These are phyloP conservation scores for Aelia acuminata DNA, from an alignment of 2,888 invertebrate species.

Conservation along the genomic window DNA sequence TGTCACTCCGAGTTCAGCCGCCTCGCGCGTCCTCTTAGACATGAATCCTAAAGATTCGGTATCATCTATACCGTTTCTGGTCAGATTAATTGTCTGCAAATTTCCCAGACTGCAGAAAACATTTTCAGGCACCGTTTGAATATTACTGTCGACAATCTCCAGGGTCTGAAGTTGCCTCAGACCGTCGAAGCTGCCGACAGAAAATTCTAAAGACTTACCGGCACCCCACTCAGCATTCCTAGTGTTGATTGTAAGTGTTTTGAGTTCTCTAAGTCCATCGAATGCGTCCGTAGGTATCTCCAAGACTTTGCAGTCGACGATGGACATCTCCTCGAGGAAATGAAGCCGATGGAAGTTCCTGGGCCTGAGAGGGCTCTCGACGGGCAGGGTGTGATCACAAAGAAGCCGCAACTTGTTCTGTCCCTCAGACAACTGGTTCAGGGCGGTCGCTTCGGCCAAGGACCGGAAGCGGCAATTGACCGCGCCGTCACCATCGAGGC, in stretches of 20 bases:
- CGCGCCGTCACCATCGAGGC: slow-evolving; percentile 71
- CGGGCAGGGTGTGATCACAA: slow-evolving; percentile 83
- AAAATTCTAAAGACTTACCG: slow-evolving; percentile 82
- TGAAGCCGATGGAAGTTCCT: slow-evolving; percentile 81
- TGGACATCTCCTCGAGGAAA: slow-evolving; percentile 81
- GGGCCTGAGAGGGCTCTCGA: slow-evolving; percentile 82
- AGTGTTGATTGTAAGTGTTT: slow-evolving; percentile 83
- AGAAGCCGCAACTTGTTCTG: slow-evolving; percentile 81
- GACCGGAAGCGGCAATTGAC: slow-evolving; percentile 80
- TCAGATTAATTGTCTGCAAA: slow-evolving; percentile 86
- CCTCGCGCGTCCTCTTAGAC: slow-evolving; percentile 67
- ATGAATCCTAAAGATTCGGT: slow-evolving; percentile 82
- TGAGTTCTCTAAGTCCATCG: slow-evolving; percentile 83
- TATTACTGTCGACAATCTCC: slow-evolving; percentile 87
- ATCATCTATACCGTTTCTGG: slow-evolving; percentile 85
- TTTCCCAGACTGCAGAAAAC: slow-evolving; percentile 85
- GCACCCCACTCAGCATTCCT: slow-evolving; percentile 84
- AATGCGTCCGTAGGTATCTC: slow-evolving; percentile 84
- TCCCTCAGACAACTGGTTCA: slow-evolving; percentile 77
- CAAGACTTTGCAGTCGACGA: slow-evolving; percentile 85
- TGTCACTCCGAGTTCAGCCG: slow-evolving; percentile 68
- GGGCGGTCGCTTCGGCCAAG: slow-evolving; percentile 77
- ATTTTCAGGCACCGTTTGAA: slow-evolving; percentile 83
- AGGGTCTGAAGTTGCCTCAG: slow-evolving; percentile 84
- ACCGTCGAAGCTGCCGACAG: slow-evolving; percentile 80